phyloP scores from a whole-genome alignment of 2,888 invertebrate genomes.

The Nineta flava region DNA sequence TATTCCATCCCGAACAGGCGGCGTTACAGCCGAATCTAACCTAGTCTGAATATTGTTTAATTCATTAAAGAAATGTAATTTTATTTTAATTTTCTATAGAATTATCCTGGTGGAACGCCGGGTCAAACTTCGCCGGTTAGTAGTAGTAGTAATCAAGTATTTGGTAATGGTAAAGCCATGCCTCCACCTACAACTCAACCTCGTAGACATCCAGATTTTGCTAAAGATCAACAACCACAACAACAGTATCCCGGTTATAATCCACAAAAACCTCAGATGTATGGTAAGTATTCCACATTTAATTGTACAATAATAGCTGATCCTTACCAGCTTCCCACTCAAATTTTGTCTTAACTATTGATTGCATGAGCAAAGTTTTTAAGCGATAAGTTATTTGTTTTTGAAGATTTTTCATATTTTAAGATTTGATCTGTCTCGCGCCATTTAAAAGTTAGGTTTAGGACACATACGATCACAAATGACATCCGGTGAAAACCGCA shows the following conservation, averaged over 20 bases:
- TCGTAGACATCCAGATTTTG: conserved; percentile 68
- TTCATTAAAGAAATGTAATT: not conserved
- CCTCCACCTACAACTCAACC: conserved; percentile 53
- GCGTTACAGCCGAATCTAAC: too few species aligned
- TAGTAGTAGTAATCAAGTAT: conserved; percentile 1
- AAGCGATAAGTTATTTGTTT: too few species aligned
- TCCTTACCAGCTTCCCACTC: not conserved
- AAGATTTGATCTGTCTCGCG: too few species aligned
- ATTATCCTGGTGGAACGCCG: conserved; percentile 11
- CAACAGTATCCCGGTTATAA: conserved; percentile 44
- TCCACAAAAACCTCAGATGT: conserved; percentile 46
- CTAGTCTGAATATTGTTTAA: not conserved
- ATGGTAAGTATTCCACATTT: conserved; percentile 32
- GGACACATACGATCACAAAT: too few species aligned
- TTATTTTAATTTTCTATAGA: conserved; percentile 9
- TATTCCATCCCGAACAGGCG: too few species aligned
- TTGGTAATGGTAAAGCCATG: conserved; percentile 29
- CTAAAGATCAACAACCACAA: conserved; percentile 54
- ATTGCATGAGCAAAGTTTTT: too few species aligned
- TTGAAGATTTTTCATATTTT: too few species aligned
- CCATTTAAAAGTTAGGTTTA: too few species aligned
- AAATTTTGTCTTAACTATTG: too few species aligned
- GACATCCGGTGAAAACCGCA: too few species aligned
- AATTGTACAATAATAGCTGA: not conserved
- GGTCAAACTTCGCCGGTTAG: conserved; percentile 3